Evolutionary conservation across 1,140 invertebrate genomes (phyloP), one percentile per base, ranked within the genome.

Genomic region (Eriocheir sinensis): DNA sequence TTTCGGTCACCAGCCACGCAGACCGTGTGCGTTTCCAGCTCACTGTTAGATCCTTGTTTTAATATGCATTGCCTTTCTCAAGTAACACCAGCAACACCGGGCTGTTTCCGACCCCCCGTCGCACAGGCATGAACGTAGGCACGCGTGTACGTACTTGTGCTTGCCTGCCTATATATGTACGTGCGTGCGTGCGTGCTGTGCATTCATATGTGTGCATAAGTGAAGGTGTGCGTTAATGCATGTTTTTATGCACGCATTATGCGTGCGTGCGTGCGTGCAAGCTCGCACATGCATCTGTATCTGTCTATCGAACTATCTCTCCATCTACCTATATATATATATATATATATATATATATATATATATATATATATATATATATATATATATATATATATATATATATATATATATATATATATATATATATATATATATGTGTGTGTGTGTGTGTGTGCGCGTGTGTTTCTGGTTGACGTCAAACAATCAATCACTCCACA

Each of bases 371-470:
- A 91, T 91, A 53, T 60, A 91, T 91, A 91, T 53, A 72, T 91
- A 72, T 72, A 36, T 34, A 91, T 53, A 91, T 60, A 91, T 89
- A 89, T 48, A 48, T 89, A 89, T 89, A 89, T 89, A 89, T 89
- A 89, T 48, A 48, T 89, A 89, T 89, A 89, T 89, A 48, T 89
- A 89, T 48, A 89, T 89, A 89, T 40, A 89, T 48, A 44, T 89
- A 44, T 48, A 44, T 89, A 44, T 89, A 44, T 34, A 34, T 85
- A 32, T 34, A 32, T 85, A 17, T 85, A 32, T 85, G 81, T 85
- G 81, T 34, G 81, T 34, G 81, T 85, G 81, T 85, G 81, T 85
- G 81, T 34, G 81, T 85, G 81, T 85, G 81, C 34, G 81, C 34
- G 81, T 34, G 81, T 89, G 38, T 89, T 34, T 53, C 9, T 89